Evolutionary conservation across 1,140 invertebrate species (phyloP), one percentile per base, ranked within the genome.

Genomic region (Temnothorax longispinosus): DNA sequence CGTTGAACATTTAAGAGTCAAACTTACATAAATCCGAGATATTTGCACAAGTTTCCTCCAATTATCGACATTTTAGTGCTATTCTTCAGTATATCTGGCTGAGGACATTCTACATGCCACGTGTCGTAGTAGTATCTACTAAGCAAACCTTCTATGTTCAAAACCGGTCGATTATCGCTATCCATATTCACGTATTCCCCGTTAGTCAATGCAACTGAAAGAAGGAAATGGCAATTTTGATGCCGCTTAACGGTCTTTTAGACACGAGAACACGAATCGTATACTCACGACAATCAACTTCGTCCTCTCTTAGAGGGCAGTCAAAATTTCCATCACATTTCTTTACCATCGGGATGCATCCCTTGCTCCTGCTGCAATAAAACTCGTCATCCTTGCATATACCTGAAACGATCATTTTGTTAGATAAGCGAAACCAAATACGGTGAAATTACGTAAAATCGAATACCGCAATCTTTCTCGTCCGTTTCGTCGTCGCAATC

Each of bases 401-500:
- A 87, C 90, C 97, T 97, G 81, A 89, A 96, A 95, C 85, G 84
- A 77, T 0, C 41, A 15, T 27, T 47, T 85, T 1, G 60, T 84
- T 10, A 60, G 15, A 74, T 13, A 32, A 2, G 3, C n/a, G 27
- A 60, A 72, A 32, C 0, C 1, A 15, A 32, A 27, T 27, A 27
- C 15, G 50, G 2, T 11, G 2, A 62, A 47, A 38, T 32, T 15
- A 41, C 3, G 13, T 41, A 7, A 2, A 6, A 50, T 18, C 3
- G 0, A 11, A 58, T 38, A 97, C 96, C 95, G 92, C 97, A 98
- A 91, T 97, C 94, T 71, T 96, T 93, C 94, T 98, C 98, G 94
- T 98, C 98, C 35, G 96, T 96, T 35, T 95, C 92, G 95, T 98
- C 98, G 35, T 94, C 93, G 91, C 98, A 98, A 92, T 99, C 97